Conservation (phyloP, 2,797 vertebrate species). For the Nyctibius grandis region DNA sequence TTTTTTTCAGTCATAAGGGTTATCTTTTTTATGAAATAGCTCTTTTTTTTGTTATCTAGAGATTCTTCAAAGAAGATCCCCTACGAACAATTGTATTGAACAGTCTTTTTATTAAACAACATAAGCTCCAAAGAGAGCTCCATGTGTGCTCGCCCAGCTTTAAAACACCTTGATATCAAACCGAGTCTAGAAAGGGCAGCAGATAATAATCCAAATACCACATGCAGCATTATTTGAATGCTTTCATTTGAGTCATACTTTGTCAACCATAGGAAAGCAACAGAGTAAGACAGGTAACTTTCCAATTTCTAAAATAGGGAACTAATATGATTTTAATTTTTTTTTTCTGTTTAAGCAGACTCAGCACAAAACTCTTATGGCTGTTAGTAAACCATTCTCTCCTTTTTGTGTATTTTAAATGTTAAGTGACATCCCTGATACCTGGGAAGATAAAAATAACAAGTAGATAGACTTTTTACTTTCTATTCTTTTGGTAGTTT, state of each 20-base stretch:
- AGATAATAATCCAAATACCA: slow-evolving; percentile 36
- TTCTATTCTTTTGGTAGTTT: background rate
- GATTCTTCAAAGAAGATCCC: background rate
- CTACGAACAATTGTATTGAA: slow-evolving; percentile 8
- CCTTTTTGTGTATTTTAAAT: background rate
- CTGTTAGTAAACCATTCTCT: background rate
- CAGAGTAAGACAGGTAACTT: background rate
- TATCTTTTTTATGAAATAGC: background rate
- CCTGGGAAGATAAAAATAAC: background rate
- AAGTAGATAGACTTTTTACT: background rate
- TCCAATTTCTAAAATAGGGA: background rate
- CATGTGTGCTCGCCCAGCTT: background rate
- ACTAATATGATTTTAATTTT: background rate
- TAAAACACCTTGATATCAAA: slow-evolving; percentile 16
- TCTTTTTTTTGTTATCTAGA: slow-evolving; percentile 4
- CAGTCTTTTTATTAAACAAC: slow-evolving; percentile 38
- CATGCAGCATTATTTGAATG: background rate
- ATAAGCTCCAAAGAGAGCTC: slow-evolving; percentile 8
- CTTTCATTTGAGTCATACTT: background rate
- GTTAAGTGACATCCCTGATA: background rate
- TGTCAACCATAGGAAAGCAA: background rate
- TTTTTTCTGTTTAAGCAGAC: background rate
- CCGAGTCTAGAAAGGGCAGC: slow-evolving; percentile 7
- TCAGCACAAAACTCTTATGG: background rate
- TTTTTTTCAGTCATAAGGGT: background rate